Percentiles rank a stretch among this genome's conserved stretches.
Evolutionary conservation across 2,888 invertebrate species (phyloP).

Genomic region (Sarcophaga subvicina): DNA sequence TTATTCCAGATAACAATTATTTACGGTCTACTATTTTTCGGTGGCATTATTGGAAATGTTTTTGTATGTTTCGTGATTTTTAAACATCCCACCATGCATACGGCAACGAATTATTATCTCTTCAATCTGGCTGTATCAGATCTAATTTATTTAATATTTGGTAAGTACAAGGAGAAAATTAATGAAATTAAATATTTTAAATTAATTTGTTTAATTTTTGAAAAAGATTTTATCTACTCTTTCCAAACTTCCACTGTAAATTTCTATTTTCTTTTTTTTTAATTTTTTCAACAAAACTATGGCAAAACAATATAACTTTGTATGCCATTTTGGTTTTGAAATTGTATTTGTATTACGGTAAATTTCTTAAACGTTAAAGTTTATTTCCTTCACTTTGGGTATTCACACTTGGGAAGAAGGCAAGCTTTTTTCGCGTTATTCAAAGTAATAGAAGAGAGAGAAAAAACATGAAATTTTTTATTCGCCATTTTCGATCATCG

Average conservation of each 20-base stretch:
- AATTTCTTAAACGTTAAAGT: too few species aligned
- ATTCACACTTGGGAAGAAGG: too few species aligned
- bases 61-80: slow-evolving; percentile 93
- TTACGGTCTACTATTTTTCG: slow-evolving; percentile 90
- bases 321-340: neutral
- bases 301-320: neutral
- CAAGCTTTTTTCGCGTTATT: too few species aligned
- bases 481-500: too few species aligned
- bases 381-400: too few species aligned
- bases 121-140: slow-evolving; percentile 95
- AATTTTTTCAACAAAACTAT: neutral
- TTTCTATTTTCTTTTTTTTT: slow-evolving; percentile 4
- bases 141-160: slow-evolving; percentile 89
- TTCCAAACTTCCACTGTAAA: neutral
- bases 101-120: slow-evolving; percentile 95
- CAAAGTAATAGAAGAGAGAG: too few species aligned
- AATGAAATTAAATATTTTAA: neutral
- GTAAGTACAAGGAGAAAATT: slow-evolving; percentile 83
- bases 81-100: slow-evolving; percentile 91
- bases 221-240: too few species aligned
- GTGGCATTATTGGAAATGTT: slow-evolving; percentile 92
- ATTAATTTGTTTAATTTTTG: neutral
- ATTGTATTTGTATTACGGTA: neutral
- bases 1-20: slow-evolving; percentile 84
- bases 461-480: too few species aligned